These are phyloP conservation scores for Eciton burchellii DNA, from an alignment of 1,140 invertebrate species.

Conservation along the genomic window DNA sequence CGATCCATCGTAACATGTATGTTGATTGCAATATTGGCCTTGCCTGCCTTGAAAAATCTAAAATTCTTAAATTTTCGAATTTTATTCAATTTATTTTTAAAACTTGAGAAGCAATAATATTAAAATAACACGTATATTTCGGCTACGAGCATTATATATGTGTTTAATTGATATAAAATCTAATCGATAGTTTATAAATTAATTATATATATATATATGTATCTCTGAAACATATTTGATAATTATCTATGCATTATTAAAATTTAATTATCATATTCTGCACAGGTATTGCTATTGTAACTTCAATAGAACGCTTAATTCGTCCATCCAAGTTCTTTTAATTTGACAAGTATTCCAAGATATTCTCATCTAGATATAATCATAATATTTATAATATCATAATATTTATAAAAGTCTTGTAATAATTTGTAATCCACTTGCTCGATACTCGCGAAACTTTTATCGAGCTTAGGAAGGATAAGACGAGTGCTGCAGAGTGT, in stretches of 20 bases:
- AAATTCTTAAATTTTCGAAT: slow-evolving; percentile 2
- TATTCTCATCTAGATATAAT: slow-evolving; percentile 30
- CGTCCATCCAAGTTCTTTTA: slow-evolving; percentile 18
- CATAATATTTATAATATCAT: slow-evolving; percentile 70
- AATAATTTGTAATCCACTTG: slow-evolving; percentile 75
- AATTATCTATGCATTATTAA: not conserved
- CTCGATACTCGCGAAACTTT: slow-evolving; percentile 60
- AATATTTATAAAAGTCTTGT: slow-evolving; percentile 71
- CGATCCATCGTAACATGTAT: not conserved
- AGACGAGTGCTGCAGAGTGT: slow-evolving; percentile 51
- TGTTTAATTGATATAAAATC: slow-evolving; percentile 3
- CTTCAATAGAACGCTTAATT: slow-evolving; percentile 49
- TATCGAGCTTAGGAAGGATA: slow-evolving; percentile 46
- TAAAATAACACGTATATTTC: not conserved
- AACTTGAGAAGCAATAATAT: too few species aligned
- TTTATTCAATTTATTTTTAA: slow-evolving; percentile 44
- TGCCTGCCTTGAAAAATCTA: not conserved
- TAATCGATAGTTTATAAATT: not conserved
- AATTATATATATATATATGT: too few species aligned
- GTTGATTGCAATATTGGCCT: slow-evolving; percentile 17
- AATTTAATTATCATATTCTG: slow-evolving; percentile 3
- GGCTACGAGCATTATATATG: not conserved
- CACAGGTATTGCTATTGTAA: not conserved
- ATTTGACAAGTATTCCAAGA: slow-evolving; percentile 41
- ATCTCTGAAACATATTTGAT: not conserved